A percentile compares a stretch with the other conserved stretches of the same genome.
Conservation (phyloP, 23 tunicate genomes). For the Pegea sp. region DNA sequence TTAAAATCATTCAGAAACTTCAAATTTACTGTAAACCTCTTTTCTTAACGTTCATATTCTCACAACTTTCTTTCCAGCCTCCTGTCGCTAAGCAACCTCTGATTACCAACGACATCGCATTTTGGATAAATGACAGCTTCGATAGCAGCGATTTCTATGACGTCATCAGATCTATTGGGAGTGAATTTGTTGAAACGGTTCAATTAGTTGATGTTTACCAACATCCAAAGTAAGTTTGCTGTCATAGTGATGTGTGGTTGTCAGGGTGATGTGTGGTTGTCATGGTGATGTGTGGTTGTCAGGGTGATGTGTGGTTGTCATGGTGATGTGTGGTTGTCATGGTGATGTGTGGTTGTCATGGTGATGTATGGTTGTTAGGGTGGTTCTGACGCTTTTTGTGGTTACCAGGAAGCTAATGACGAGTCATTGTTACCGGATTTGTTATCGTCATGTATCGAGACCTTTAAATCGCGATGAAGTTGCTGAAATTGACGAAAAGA, state of each 20-base stretch:
- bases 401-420: constrained; percentile 14
- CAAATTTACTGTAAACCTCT: background rate
- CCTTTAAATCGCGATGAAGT: constrained; percentile 39
- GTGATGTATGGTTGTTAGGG: constrained; percentile 1
- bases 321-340: background rate
- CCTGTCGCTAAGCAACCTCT: constrained; percentile 29
- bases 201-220: constrained; percentile 26
- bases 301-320: background rate
- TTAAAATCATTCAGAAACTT: background rate
- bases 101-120: constrained; percentile 44
- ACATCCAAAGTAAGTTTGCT: constrained; percentile 26
- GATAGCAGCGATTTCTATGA: constrained; percentile 62
- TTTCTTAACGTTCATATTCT: background rate
- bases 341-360: background rate
- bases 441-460: constrained; percentile 54
- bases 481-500: constrained; percentile 7
- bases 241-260: background rate
- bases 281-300: background rate
- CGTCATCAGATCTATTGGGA: constrained; percentile 26
- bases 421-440: constrained; percentile 78
- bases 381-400: background rate
- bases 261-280: background rate
- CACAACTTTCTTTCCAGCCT: background rate
- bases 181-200: constrained; percentile 40
- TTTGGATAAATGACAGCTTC: constrained; percentile 45